Base-by-base conservation (phyloP, 2,888 invertebrate species). In the Octonoba sinensis region DNA sequence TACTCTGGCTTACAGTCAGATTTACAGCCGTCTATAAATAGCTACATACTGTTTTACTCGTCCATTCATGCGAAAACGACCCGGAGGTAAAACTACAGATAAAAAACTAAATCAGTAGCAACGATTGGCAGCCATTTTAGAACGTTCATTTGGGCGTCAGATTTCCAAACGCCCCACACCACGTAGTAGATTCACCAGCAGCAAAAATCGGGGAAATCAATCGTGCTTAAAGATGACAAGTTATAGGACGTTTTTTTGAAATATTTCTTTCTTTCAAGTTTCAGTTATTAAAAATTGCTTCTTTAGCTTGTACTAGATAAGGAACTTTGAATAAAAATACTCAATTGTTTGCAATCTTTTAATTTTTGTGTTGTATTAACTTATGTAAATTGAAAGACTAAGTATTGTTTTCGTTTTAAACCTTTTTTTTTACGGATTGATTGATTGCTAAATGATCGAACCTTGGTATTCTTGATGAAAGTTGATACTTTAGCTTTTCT, bases 11-110 rank as follows among this genome's bases (percentile, higher is more conserved):
- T 66, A n/a, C 13, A 54, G 47, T 66, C 51, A 72, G 65, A 78
- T 72, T 20, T 72, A 66, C 47, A 49, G 65, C 47, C 59, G 36
- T 24, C 59, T 51, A 72, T 66, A 72, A 72, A 66, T 59, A 71
- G 49, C 71, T 65, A 6, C 24, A 44, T 44, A 78, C 70, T 69
- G 56, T 72, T 72, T 78, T 59, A 59, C 49, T 36, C 24, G 44
- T 60, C 72, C 66, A 78, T 78, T 78, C 78, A 66, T 59, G 71
- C 72, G 71, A 65, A 72, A 72, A 78, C 66, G 47, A 59, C 49
- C 49, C 44, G 46, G 44, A 60, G 65, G 51, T 24, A 47, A 49
- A 20, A 44, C 13, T 27, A n/a, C 36, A 24, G 49, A 57, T 44
- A 66, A 66, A 65, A 71, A 69, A 22, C 27, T 44, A 65, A 18